A percentile compares a stretch with the other conserved stretches of the same genome.
Evolutionary conservation across 2,113 vertebrate species (phyloP).

Genomic region (Ochotona princeps): DNA sequence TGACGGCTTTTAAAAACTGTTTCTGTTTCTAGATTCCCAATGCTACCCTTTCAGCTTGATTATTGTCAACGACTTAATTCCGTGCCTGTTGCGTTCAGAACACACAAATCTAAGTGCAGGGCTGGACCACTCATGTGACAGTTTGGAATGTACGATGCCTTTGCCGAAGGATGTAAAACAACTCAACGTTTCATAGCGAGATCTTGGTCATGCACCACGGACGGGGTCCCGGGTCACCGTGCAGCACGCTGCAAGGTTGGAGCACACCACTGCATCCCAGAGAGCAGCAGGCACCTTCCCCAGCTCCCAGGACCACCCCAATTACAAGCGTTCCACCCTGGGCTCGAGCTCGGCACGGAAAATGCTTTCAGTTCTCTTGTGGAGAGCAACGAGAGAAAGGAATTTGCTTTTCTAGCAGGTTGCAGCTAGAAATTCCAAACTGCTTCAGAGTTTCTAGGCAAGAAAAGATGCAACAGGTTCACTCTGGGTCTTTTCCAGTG

Average conservation of each 20-base stretch:
- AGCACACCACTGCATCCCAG: not conserved
- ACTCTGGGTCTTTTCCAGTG: not conserved
- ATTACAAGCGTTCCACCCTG: not conserved
- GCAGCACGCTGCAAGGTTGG: conserved; percentile 58
- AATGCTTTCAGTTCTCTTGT: not conserved
- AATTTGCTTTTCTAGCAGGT: conserved; percentile 39
- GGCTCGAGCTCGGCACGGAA: not conserved
- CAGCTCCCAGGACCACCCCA: fast-evolving
- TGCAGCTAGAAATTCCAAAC: not conserved
- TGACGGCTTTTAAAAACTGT: conserved; percentile 70
- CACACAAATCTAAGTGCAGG: conserved; percentile 62
- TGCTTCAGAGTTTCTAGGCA: conserved; percentile 4
- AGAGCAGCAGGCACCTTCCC: fast-evolving
- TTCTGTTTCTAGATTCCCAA: not conserved
- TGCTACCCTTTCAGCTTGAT: not conserved
- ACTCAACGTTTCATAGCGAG: conserved; percentile 68
- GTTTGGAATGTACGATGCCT: conserved; percentile 65
- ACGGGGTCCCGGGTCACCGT: conserved; percentile 59
- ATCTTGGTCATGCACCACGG: conserved; percentile 64
- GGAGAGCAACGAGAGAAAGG: not conserved
- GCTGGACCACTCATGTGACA: conserved; percentile 46
- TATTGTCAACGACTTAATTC: conserved; percentile 2
- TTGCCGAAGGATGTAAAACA: conserved; percentile 75
- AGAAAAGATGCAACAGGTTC: not conserved
- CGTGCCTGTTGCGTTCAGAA: conserved; percentile 69